These are phyloP conservation scores for Nineta flava DNA, from an alignment of 2,888 invertebrate genomes.

Conservation along the genomic window DNA sequence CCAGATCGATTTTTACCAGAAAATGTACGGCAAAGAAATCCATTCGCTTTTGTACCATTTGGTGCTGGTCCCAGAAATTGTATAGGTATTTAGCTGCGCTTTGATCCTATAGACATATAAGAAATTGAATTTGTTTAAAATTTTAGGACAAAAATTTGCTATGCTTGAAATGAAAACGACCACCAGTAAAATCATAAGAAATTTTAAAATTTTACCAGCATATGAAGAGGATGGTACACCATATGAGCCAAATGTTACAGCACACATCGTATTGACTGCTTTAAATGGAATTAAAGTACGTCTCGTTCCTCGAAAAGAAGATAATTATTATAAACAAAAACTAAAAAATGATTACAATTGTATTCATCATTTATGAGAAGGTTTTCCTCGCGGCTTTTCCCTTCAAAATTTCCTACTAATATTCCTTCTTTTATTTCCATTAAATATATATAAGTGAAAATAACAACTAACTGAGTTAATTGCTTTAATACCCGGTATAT, in stretches of 20 bases:
- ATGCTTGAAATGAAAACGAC: constrained; percentile 1
- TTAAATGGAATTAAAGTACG: background rate
- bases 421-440: too few relatives aligned
- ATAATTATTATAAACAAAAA: background rate
- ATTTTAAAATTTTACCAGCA: constrained; percentile 1
- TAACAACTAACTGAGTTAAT: too few relatives aligned
- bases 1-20: constrained; percentile 1
- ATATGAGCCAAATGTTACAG: background rate
- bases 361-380: too few relatives aligned
- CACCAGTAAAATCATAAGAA: background rate
- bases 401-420: too few relatives aligned
- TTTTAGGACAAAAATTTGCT: background rate
- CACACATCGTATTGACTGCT: background rate
- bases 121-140: background rate
- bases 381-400: too few relatives aligned
- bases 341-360: too few relatives aligned
- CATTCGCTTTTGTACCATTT: constrained; percentile 10
- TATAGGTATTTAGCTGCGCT: background rate
- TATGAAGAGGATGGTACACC: background rate
- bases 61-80: constrained; percentile 12
- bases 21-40: constrained; percentile 4
- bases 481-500: too few relatives aligned
- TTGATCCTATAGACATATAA: background rate
- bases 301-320: background rate
- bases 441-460: too few relatives aligned